Conservation (phyloP, 1,140 invertebrate genomes). For the Heliconius nattereri region DNA sequence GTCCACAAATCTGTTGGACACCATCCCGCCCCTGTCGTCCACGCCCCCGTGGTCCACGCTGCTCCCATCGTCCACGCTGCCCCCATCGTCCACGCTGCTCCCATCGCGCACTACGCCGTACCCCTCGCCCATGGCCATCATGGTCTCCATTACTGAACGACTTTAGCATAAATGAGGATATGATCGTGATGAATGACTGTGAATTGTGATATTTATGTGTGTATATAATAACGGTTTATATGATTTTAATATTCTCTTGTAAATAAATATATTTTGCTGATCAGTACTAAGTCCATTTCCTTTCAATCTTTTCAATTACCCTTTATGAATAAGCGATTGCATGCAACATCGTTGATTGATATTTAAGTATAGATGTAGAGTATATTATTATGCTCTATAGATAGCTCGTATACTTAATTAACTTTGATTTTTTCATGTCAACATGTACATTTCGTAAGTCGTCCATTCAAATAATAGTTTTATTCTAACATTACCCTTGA, state of each 20-base stretch:
- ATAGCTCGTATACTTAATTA: background rate
- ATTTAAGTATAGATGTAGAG: slow-evolving; percentile 13
- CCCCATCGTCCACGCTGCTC: slow-evolving; percentile 53
- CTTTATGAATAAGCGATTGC: background rate
- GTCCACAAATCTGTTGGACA: slow-evolving; percentile 78
- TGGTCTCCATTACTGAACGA: slow-evolving; percentile 72
- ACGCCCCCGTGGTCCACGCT: slow-evolving; percentile 57
- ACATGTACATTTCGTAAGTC: slow-evolving; percentile 27
- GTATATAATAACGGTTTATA: slow-evolving; percentile 61
- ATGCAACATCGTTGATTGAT: slow-evolving; percentile 11
- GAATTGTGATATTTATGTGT: slow-evolving; percentile 79
- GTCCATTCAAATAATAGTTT: slow-evolving; percentile 35
- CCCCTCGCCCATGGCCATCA: slow-evolving; percentile 67
- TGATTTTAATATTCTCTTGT: slow-evolving; percentile 71
- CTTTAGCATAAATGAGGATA: slow-evolving; percentile 50
- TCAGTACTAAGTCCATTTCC: slow-evolving; percentile 44
- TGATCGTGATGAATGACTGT: slow-evolving; percentile 71
- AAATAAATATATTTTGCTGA: slow-evolving; percentile 79
- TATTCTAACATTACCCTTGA: slow-evolving; percentile 56
- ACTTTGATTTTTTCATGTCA: slow-evolving; percentile 27
- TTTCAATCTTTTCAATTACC: slow-evolving; percentile 10
- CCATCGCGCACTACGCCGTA: slow-evolving; percentile 45
- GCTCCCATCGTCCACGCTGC: slow-evolving; percentile 54
- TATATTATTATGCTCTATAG: background rate
- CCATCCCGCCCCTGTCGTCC: slow-evolving; percentile 71